Base-by-base conservation (phyloP, 2,797 vertebrate species). In the Chromobotia macracanthus region DNA sequence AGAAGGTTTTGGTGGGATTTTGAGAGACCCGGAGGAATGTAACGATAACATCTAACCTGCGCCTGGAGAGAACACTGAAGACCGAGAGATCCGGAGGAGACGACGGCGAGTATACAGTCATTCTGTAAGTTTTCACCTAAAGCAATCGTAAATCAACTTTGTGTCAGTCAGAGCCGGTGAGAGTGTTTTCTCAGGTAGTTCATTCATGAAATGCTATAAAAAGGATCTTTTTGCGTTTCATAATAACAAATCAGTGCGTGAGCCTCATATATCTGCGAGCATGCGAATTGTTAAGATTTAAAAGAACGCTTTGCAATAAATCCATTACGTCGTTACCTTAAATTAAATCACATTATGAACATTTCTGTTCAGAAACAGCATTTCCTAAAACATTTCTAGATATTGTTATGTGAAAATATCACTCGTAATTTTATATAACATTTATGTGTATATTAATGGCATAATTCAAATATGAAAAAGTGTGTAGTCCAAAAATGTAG, bases 31-130 rank as follows among this genome's bases (percentile, higher is more conserved):
- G 75, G 64, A 86, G 87, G 88, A 91, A 92, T 84, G 91, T 87
- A 64, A 86, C 87, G 86, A 84, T 89, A 88, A 90, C 87, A 88
- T 90, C 89, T 85, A 74, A 82, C 81, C 81, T 84, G 83, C 76
- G 64, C 51, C 51, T 63, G 23, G 41, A 58, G 63, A 64, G 41
- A 61, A 41, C 56, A 79, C 66, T 18, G 38, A 61, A 41, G 41
- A 79, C 75, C 21, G 75, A 56, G 21, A 41, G n/a, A 55, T 23
- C 31, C 25, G 53, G 18, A 65, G 11, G 51, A 41, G 31, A 72
- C 71, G 23, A 61, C 46, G 69, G 77, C 72, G 35, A 79, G 66
- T 72, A 78, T 61, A 61, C 53, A 8, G 6, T 31, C 11, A 9
- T 23, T 51, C 15, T 58, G n/a, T 53, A 16, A 51, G 8, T 35